Percentiles rank a stretch among this genome's conserved stretches.
Conservation (phyloP, 2,797 vertebrate genomes). For the Cercopithecus neglectus region DNA sequence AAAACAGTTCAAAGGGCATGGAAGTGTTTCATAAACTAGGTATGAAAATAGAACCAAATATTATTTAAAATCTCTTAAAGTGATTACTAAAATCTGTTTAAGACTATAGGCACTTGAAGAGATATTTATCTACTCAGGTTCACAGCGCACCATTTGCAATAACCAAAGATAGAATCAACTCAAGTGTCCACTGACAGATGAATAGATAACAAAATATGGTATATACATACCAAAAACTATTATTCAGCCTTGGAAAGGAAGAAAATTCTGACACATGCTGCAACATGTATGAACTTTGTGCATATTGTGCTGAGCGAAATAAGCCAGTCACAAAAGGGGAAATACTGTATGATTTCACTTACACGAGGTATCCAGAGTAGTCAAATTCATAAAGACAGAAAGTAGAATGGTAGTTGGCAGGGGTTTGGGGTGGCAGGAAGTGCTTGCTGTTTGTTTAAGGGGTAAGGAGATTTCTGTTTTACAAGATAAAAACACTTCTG, state of each 20-base stretch:
- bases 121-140: neutral
- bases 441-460: neutral
- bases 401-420: neutral
- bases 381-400: neutral
- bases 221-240: neutral
- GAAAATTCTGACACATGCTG: neutral
- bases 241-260: neutral
- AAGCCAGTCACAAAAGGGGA: neutral
- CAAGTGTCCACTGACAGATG: neutral
- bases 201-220: neutral
- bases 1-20: neutral
- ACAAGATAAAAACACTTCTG: neutral
- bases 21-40: neutral
- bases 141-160: neutral
- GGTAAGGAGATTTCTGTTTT: neutral
- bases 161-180: neutral
- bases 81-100: neutral
- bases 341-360: neutral
- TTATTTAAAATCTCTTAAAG: neutral
- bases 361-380: neutral
- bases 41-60: neutral
- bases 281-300: neutral
- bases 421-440: too few relatives aligned
- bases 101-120: neutral
- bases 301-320: neutral